Conservation (phyloP, 2,888 invertebrate genomes). For the Lucinisca nassula region DNA sequence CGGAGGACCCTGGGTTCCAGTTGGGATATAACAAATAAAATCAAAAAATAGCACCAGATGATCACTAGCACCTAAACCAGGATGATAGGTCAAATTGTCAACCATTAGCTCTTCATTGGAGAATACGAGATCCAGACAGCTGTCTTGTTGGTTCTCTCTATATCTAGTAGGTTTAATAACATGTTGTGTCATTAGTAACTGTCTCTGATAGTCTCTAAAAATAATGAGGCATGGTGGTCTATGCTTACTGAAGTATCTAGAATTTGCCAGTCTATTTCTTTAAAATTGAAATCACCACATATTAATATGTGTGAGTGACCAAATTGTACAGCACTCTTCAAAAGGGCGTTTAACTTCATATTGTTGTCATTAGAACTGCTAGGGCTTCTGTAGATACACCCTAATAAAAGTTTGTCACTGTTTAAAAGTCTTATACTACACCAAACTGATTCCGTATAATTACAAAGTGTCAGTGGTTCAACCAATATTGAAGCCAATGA, state of each 20-base stretch:
- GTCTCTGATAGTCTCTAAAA: neutral
- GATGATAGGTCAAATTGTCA: neutral
- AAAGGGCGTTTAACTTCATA: neutral
- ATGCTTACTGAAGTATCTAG: neutral
- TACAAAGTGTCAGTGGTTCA: neutral
- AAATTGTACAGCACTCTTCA: neutral
- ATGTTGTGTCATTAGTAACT: neutral
- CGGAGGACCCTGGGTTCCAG: neutral
- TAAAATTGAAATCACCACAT: neutral
- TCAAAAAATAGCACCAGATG: neutral
- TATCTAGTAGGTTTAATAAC: neutral
- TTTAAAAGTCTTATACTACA: neutral
- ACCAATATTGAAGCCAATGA: neutral
- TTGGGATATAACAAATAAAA: neutral
- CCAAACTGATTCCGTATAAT: neutral
- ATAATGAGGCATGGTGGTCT: neutral
- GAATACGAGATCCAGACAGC: neutral
- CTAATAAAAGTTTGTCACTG: neutral
- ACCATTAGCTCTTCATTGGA: neutral
- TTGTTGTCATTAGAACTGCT: neutral
- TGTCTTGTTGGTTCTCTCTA: neutral
- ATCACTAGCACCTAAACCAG: neutral
- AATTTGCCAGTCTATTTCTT: slow-evolving; percentile 1
- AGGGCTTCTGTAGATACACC: neutral
- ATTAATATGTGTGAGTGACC: neutral